Conservation (phyloP, 2,888 invertebrate genomes). For the Acleris emargana region DNA sequence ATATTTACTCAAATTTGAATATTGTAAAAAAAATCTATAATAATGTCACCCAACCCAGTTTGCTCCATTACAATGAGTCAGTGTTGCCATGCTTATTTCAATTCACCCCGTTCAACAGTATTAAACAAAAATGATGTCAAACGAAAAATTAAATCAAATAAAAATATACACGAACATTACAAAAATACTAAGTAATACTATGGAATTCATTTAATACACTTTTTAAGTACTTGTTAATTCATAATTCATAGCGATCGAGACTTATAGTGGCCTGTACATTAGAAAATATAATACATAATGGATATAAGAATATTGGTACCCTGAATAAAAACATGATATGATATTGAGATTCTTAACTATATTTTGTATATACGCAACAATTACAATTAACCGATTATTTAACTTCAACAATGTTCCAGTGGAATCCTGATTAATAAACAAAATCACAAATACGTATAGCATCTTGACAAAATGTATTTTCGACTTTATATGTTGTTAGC, state of each 20-base stretch:
- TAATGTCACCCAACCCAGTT: no score
- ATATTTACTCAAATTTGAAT: no score
- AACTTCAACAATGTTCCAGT: not conserved
- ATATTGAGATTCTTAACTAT: conserved; percentile 12
- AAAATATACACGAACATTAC: conserved; percentile 26
- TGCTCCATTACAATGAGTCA: no score
- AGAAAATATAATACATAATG: not conserved
- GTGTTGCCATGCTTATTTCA: no score
- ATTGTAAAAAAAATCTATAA: no score
- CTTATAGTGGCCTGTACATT: conserved; percentile 2
- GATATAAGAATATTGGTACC: conserved; percentile 4
- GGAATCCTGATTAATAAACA: no score
- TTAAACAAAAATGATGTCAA: conserved; percentile 34
- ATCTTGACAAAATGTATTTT: no score
- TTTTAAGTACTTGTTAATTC: conserved; percentile 17
- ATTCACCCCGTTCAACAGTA: not conserved
- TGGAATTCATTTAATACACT: conserved; percentile 27
- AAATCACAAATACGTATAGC: no score
- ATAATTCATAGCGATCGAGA: conserved; percentile 9
- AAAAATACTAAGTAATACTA: conserved; percentile 35
- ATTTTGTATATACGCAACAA: not conserved
- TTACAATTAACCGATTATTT: not conserved
- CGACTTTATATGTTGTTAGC: no score
- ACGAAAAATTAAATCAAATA: conserved; percentile 27
- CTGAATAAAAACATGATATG: conserved; percentile 6